phyloP scores from a whole-genome alignment of 2,888 invertebrate genomes.

The Chrysolina americana region DNA sequence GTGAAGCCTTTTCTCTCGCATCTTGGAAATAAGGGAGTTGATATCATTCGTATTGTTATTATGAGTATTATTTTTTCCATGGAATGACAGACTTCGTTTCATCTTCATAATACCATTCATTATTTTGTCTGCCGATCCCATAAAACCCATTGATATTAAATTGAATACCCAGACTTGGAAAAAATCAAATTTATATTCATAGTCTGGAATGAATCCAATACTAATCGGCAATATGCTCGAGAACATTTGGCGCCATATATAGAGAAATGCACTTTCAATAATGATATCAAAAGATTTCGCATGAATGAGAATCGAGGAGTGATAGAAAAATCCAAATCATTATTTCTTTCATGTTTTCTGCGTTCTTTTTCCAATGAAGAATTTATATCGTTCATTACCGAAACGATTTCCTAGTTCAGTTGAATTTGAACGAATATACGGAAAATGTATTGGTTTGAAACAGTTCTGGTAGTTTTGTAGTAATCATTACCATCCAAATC shows the following conservation, averaged over 20 bases:
- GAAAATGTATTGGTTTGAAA: too few species aligned
- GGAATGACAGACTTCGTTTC: not conserved
- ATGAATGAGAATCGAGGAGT: not conserved
- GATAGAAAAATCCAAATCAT: not conserved
- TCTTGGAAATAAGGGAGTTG: too few species aligned
- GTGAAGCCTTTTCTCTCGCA: too few species aligned
- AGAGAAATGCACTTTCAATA: conserved; percentile 8
- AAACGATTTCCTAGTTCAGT: too few species aligned
- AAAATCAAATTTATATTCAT: conserved; percentile 31
- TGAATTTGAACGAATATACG: too few species aligned
- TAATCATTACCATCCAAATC: too few species aligned
- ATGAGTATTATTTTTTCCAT: not conserved
- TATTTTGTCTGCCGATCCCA: conserved; percentile 2
- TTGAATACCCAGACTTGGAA: conserved; percentile 26
- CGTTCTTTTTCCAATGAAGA: too few species aligned
- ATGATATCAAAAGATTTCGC: not conserved
- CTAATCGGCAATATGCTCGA: conserved; percentile 29
- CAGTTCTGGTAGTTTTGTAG: too few species aligned
- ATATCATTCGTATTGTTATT: too few species aligned
- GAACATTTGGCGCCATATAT: conserved; percentile 12
- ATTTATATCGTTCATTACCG: too few species aligned
- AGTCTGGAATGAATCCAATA: conserved; percentile 33
- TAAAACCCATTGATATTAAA: conserved; percentile 12
- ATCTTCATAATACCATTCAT: conserved; percentile 19
- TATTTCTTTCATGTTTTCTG: too few species aligned